Percentiles rank a stretch among this genome's conserved stretches.
Conservation (phyloP, 2,113 vertebrate genomes). For the Oenanthe melanoleuca region DNA sequence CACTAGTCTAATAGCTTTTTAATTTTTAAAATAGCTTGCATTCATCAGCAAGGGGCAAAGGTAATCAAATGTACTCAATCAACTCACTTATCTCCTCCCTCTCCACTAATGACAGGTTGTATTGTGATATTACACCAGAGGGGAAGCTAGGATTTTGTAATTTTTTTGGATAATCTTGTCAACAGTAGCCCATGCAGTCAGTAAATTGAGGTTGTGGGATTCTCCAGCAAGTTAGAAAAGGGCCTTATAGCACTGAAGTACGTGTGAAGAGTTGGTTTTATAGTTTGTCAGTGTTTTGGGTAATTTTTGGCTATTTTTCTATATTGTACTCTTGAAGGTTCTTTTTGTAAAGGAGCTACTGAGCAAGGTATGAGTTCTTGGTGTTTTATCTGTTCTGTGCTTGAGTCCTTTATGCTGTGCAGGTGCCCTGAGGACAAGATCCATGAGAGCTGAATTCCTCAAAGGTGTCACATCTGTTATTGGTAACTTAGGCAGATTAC, state of each 20-base stretch:
- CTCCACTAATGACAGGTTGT: neutral
- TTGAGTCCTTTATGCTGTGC: neutral
- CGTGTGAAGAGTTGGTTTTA: neutral
- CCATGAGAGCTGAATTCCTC: neutral
- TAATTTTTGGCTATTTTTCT: neutral
- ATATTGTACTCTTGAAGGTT: neutral
- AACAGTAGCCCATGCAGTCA: neutral
- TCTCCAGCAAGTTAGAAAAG: neutral
- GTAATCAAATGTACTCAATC: constrained; percentile 12
- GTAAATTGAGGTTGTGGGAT: neutral
- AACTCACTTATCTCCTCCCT: neutral
- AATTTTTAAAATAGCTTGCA: constrained; percentile 60
- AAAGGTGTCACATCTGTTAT: neutral
- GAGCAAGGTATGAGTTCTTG: neutral
- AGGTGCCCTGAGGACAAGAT: neutral
- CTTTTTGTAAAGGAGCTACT: neutral
- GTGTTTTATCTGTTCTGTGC: neutral
- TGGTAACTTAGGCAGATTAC: neutral
- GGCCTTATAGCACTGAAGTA: neutral
- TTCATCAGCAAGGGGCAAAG: constrained; percentile 52
- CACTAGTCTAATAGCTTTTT: constrained; percentile 68
- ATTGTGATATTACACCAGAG: neutral
- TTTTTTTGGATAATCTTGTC: neutral
- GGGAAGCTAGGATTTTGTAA: neutral
- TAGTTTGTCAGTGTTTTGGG: neutral